Conservation (phyloP, 2,797 vertebrate species). For the Molothrus ater region DNA sequence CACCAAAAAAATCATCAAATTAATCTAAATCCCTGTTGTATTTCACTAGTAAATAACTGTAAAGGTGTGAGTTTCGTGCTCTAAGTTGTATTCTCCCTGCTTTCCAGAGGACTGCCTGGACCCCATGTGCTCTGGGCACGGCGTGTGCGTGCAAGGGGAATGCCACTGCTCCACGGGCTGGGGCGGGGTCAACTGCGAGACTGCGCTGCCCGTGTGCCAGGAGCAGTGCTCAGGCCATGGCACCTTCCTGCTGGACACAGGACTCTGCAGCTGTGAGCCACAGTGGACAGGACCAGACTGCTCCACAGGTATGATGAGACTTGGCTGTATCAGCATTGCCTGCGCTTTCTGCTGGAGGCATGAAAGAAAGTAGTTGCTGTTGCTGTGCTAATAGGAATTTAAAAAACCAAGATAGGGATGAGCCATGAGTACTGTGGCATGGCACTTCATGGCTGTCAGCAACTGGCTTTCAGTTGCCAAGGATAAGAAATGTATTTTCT, state of each 20-base stretch:
- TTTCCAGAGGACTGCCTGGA: slow-evolving; percentile 89
- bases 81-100: not conserved
- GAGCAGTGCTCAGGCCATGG: slow-evolving; percentile 94
- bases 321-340: not conserved
- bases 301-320: slow-evolving; percentile 81
- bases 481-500: not conserved
- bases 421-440: not conserved
- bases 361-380: not conserved
- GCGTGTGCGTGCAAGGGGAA: slow-evolving; percentile 90
- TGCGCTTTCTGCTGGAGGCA: not conserved
- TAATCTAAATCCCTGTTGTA: not conserved
- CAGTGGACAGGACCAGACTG: slow-evolving; percentile 95
- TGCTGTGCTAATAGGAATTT: not conserved
- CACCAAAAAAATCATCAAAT: not conserved
- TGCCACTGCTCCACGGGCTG: slow-evolving; percentile 92
- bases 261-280: slow-evolving; percentile 89
- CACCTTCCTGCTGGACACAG: slow-evolving; percentile 87
- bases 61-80: not conserved
- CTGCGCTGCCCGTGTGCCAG: slow-evolving; percentile 88
- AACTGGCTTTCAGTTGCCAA: not conserved
- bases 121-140: slow-evolving; percentile 88
- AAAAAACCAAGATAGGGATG: not conserved
- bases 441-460: not conserved
- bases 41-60: not conserved
- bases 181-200: slow-evolving; percentile 90